phyloP scores from a whole-genome alignment of 2,888 invertebrate species.

The Eupithecia subumbrata region DNA sequence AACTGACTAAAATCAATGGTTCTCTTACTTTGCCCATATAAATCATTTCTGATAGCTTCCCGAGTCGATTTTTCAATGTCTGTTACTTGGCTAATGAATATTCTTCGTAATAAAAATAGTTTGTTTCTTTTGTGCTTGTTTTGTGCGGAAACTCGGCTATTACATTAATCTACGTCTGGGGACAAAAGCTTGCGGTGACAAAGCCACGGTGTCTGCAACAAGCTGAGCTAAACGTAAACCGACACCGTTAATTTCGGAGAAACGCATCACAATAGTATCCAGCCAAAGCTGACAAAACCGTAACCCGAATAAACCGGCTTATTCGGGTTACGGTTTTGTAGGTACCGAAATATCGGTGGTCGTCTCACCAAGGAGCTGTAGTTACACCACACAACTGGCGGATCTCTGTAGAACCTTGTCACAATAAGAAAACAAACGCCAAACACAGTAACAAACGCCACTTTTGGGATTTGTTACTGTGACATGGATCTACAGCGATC shows the following conservation, averaged over 20 bases:
- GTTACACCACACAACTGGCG: too few relatives aligned
- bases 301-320: too few relatives aligned
- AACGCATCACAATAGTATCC: background rate
- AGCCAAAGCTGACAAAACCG: too few relatives aligned
- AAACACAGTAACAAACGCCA: too few relatives aligned
- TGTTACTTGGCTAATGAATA: constrained; percentile 47
- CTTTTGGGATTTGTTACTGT: too few relatives aligned
- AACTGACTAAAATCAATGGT: background rate
- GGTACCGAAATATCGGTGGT: background rate
- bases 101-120: constrained; percentile 50
- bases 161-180: constrained; percentile 68
- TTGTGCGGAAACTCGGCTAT: constrained; percentile 39
- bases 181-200: constrained; percentile 66
- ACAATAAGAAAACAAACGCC: too few relatives aligned
- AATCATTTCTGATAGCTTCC: constrained; percentile 32
- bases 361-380: background rate
- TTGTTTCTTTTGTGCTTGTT: constrained; percentile 41
- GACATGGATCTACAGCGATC: too few relatives aligned
- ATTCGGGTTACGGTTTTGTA: background rate
- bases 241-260: constrained; percentile 38
- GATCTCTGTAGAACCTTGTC: too few relatives aligned
- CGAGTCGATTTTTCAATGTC: constrained; percentile 38
- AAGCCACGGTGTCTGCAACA: constrained; percentile 51
- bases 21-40: background rate
- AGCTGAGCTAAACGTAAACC: constrained; percentile 44